Evolutionary conservation across 2,888 invertebrate species (phyloP).

Genomic region (Amphipoea lucens): DNA sequence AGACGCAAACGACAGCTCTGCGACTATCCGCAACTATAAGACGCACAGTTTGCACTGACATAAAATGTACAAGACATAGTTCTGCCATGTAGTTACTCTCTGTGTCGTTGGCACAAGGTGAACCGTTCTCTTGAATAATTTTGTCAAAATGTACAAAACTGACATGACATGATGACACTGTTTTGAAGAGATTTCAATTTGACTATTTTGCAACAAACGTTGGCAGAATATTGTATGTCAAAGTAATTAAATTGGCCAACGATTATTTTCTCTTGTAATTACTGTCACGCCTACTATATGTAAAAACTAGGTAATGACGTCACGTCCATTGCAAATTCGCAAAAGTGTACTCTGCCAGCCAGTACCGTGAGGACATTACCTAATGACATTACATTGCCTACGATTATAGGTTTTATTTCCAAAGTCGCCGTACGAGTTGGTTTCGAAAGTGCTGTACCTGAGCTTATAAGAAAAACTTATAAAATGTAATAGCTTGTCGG

Average conservation of each 20-base stretch:
- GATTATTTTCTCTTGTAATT: slow-evolving; percentile 25
- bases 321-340: background rate
- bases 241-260: slow-evolving; percentile 18
- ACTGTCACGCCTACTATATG: background rate
- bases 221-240: slow-evolving; percentile 2
- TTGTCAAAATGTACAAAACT: slow-evolving; percentile 11
- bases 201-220: background rate
- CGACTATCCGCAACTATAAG: background rate
- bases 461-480: background rate
- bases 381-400: background rate
- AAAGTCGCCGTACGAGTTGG: background rate
- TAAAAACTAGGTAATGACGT: slow-evolving; percentile 12
- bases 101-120: slow-evolving; percentile 44
- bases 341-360: background rate
- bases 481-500: background rate
- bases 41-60: background rate
- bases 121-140: slow-evolving; percentile 40
- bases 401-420: background rate
- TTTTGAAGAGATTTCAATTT: background rate
- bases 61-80: slow-evolving; percentile 2
- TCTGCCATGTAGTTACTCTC: slow-evolving; percentile 2
- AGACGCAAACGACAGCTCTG: background rate
- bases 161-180: background rate
- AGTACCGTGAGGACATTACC: background rate
- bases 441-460: background rate